Percentiles rank a stretch among this genome's conserved stretches.
Conservation (phyloP, 2,888 invertebrate genomes). For the Sesia bembeciformis region DNA sequence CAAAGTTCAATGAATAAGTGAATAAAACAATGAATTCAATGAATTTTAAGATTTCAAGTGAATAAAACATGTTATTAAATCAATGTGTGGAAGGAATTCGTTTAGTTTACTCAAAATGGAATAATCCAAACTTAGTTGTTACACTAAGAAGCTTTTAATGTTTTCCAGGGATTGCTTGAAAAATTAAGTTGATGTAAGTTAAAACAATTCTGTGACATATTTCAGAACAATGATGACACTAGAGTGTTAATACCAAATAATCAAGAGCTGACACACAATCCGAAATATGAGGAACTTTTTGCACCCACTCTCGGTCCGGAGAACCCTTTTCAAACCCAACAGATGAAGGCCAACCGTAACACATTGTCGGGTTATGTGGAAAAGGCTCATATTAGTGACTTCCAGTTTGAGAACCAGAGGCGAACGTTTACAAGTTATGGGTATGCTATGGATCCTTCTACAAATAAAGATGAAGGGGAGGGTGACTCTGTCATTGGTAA, state of each 20-base stretch:
- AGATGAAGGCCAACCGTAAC: constrained; percentile 90
- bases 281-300: constrained; percentile 95
- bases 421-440: constrained; percentile 96
- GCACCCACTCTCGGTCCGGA: constrained; percentile 93
- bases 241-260: constrained; percentile 84
- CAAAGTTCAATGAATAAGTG: too few relatives aligned
- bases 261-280: constrained; percentile 91
- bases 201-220: constrained; percentile 4
- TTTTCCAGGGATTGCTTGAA: too few relatives aligned
- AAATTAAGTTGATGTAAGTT: too few relatives aligned
- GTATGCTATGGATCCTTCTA: constrained; percentile 95
- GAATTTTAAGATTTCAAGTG: too few relatives aligned
- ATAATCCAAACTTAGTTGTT: too few relatives aligned
- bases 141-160: too few relatives aligned
- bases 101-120: too few relatives aligned
- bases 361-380: constrained; percentile 96
- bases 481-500: constrained; percentile 68
- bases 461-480: constrained; percentile 70
- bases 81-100: too few relatives aligned
- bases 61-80: too few relatives aligned
- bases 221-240: constrained; percentile 81
- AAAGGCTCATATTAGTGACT: constrained; percentile 94
- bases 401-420: constrained; percentile 97
- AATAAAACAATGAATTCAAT: too few relatives aligned
- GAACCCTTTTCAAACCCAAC: constrained; percentile 94